A percentile compares a stretch with the other conserved stretches of the same genome.
These are phyloP conservation scores for Cyphomyrmex costatus DNA, from an alignment of 1,140 invertebrate genomes.

Conservation along the genomic window DNA sequence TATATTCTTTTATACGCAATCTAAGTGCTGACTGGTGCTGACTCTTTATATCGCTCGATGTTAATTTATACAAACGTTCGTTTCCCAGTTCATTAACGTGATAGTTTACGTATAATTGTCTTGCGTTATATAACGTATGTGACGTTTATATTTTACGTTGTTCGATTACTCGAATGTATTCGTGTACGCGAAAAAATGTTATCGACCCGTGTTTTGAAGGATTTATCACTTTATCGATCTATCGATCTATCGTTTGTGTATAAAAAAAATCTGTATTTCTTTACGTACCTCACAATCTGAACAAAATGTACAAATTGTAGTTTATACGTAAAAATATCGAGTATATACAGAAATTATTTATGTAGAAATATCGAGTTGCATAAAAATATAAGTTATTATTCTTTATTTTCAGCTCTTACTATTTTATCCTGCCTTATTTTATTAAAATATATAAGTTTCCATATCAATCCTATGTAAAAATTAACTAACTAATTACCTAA, in stretches of 20 bases:
- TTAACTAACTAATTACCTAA: neutral
- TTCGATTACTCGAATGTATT: neutral
- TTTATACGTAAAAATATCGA: neutral
- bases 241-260: neutral
- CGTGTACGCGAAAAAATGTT: neutral
- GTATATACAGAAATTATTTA: neutral
- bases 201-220: neutral
- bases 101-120: conserved; percentile 11
- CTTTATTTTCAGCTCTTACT: neutral
- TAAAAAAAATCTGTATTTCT: neutral
- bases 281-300: neutral
- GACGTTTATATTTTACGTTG: neutral
- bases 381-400: neutral
- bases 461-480: neutral
- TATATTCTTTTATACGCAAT: neutral
- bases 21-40: neutral
- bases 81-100: neutral
- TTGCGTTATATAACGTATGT: conserved; percentile 17
- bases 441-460: neutral
- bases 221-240: neutral
- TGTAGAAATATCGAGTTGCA: neutral
- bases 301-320: neutral
- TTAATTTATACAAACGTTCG: neutral
- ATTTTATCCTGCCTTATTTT: too few relatives aligned
- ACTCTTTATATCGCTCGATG: neutral